A percentile compares a stretch with the other conserved stretches of the same genome.
Evolutionary conservation across 2,797 vertebrate genomes (phyloP).

Genomic region (Alouatta caraya): DNA sequence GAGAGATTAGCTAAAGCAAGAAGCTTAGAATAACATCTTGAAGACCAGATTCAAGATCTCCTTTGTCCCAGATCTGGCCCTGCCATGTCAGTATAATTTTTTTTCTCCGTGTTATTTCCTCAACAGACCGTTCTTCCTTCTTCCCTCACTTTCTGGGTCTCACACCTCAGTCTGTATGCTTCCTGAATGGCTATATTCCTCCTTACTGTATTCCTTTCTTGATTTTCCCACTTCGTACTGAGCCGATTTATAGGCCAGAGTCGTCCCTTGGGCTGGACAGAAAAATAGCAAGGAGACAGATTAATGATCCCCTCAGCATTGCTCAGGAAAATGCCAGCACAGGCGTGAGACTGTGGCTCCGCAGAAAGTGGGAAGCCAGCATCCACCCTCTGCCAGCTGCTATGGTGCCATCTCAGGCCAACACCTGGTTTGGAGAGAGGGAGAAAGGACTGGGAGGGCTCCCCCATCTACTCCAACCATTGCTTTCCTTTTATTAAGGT

Average conservation of each 20-base stretch:
- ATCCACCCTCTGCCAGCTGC: fast-evolving
- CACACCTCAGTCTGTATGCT: not conserved
- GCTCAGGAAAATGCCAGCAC: constrained; percentile 65
- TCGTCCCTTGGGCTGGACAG: constrained; percentile 64
- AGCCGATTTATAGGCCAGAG: constrained; percentile 70
- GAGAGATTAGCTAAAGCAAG: constrained; percentile 68
- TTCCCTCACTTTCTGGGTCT: not conserved
- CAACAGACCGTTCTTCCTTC: not conserved
- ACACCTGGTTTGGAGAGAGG: not conserved
- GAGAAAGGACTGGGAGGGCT: not conserved
- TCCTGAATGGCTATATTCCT: constrained; percentile 38
- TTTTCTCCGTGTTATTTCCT: not conserved
- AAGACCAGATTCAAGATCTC: constrained; percentile 55
- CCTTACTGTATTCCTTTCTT: constrained; percentile 47
- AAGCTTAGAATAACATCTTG: constrained; percentile 66
- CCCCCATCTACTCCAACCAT: not conserved
- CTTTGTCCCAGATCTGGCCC: constrained; percentile 51
- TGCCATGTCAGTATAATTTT: not conserved
- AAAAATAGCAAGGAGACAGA: constrained; percentile 77
- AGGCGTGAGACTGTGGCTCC: not conserved
- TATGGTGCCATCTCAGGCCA: not conserved
- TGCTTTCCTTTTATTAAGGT: not conserved
- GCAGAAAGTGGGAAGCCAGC: not conserved
- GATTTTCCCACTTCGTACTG: constrained; percentile 32
- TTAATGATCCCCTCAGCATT: constrained; percentile 65